These are phyloP conservation scores for Ammodytes marinus DNA, from an alignment of 2,113 vertebrate genomes.

Conservation along the genomic window DNA sequence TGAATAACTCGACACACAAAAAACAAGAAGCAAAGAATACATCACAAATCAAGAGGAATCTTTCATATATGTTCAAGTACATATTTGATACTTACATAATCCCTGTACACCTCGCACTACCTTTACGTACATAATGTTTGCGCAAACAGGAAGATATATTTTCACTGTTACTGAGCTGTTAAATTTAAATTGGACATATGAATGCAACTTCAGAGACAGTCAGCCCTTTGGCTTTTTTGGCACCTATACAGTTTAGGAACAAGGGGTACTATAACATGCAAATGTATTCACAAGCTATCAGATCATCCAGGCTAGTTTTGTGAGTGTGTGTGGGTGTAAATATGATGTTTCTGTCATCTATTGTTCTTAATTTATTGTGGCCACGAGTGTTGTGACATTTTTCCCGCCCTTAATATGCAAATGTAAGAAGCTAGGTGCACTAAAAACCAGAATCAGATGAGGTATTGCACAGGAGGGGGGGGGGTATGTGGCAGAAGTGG, in stretches of 20 bases:
- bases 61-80: too few species aligned
- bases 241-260: neutral
- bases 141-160: neutral
- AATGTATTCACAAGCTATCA: conserved; percentile 18
- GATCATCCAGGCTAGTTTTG: conserved; percentile 2
- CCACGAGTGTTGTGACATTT: neutral
- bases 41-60: conserved; percentile 21
- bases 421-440: conserved; percentile 28
- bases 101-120: neutral
- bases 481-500: neutral
- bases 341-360: conserved; percentile 8
- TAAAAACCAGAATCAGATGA: conserved; percentile 9
- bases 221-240: neutral
- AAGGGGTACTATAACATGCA: neutral
- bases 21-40: conserved; percentile 37
- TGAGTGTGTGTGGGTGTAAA: neutral
- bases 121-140: neutral
- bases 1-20: conserved; percentile 33
- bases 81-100: neutral
- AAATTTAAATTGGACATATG: neutral
- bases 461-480: neutral
- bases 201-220: neutral
- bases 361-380: conserved; percentile 18
- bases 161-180: neutral
- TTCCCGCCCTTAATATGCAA: conserved; percentile 19